Percentiles rank a stretch among this genome's conserved stretches.
These are phyloP conservation scores for Cyanoliseus patagonus DNA, from an alignment of 2,113 vertebrate species.

Conservation along the genomic window DNA sequence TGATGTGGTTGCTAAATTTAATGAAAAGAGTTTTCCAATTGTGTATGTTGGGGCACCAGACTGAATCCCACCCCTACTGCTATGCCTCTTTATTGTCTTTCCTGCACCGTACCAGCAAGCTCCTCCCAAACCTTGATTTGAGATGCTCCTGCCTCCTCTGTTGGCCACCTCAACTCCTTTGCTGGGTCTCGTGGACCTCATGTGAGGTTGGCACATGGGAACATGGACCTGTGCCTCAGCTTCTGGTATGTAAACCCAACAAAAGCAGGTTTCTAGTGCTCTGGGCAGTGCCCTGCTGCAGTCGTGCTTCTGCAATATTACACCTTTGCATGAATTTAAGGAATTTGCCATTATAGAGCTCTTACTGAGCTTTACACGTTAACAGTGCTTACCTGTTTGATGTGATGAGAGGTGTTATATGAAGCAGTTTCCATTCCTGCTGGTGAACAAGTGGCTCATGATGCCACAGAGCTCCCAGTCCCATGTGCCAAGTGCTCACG, in stretches of 20 bases:
- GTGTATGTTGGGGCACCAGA: not conserved
- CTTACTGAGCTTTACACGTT: not conserved
- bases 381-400: fast-evolving
- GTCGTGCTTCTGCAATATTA: not conserved
- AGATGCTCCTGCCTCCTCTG: not conserved
- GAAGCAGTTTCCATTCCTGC: not conserved
- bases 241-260: not conserved
- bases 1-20: not conserved
- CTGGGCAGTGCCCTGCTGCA: not conserved
- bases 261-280: not conserved
- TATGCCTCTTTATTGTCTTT: not conserved
- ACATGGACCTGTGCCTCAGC: not conserved
- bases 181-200: not conserved
- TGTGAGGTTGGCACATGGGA: not conserved
- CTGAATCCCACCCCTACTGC: not conserved
- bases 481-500: fast-evolving
- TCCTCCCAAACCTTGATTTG: not conserved
- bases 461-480: not conserved
- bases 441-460: not conserved
- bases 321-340: not conserved
- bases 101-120: not conserved
- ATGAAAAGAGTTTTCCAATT: not conserved
- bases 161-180: not conserved
- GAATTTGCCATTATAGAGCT: not conserved
- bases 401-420: not conserved